These are phyloP conservation scores for Lophura swinhoii DNA, from an alignment of 2,797 vertebrate genomes.

Conservation along the genomic window DNA sequence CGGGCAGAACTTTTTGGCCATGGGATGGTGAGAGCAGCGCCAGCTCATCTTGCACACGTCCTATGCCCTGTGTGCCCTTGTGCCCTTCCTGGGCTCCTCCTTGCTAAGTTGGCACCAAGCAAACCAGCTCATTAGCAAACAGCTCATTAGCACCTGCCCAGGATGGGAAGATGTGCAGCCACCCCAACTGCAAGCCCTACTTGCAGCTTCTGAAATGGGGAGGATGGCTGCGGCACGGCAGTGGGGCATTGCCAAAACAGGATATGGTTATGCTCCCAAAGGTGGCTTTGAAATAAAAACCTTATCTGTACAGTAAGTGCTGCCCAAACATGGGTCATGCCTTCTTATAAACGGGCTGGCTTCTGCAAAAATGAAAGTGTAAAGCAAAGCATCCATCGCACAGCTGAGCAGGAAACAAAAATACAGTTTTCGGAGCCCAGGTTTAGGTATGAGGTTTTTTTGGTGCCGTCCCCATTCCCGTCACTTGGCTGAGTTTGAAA, in stretches of 20 bases:
- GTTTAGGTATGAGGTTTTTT: fast-evolving
- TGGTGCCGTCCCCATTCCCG: fast-evolving
- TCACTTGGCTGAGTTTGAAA: fast-evolving
- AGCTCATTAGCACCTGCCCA: neutral
- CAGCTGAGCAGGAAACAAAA: neutral
- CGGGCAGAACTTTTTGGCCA: neutral
- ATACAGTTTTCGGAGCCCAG: neutral
- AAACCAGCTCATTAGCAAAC: neutral
- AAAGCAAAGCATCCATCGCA: fast-evolving
- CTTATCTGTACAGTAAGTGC: neutral
- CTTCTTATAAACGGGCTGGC: neutral
- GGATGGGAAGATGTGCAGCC: neutral
- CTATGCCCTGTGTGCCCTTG: neutral
- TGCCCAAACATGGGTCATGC: fast-evolving
- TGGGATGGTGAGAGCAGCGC: fast-evolving
- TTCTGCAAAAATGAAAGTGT: neutral
- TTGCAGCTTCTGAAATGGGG: neutral
- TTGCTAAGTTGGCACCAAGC: fast-evolving
- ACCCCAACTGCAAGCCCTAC: neutral
- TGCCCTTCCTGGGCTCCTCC: neutral
- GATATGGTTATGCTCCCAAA: neutral
- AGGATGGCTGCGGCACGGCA: fast-evolving
- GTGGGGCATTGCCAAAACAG: neutral
- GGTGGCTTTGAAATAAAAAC: neutral
- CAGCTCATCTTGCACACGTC: fast-evolving